Evolutionary conservation across 1,140 invertebrate genomes (phyloP), one percentile per base, ranked within the genome.

Genomic region (Drosophila bipectinata): DNA sequence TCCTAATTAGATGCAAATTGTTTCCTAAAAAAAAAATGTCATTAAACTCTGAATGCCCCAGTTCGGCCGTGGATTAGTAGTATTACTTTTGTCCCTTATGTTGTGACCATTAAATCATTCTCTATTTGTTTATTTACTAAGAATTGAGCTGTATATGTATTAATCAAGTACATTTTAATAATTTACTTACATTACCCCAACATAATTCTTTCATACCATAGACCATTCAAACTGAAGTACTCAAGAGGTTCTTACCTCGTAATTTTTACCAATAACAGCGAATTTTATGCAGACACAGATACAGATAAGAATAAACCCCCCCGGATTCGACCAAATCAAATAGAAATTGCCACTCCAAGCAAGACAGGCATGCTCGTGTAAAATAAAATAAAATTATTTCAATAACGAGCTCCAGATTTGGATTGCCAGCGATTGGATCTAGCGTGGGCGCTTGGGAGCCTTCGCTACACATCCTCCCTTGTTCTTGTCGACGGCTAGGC

Each of bases 351-450:
- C 62, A 45, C 74, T 68, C 28, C 57, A 21, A 54, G 51, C 47
- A 77, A 73, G 67, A 74, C 55, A 63, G 54, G 60, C 12, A 8
- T 37, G 51, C 30, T 24, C 15, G 15, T 32, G 44, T 10, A n/a
- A n/a, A n/a, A n/a, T n/a, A n/a, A n/a, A 87, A 87, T 75, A 61
- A 81, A 78, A 64, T 44, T 21, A 47, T 47, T 66, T 79, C 56
- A 84, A 66, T 68, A 60, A 39, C 56, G 59, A 39, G 26, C 8
- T 7, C 5, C 30, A 14, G 18, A 53, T n/a, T 14, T 28, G 24
- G 21, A 26, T 14, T 10, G n/a, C 8, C 9, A 48, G 4, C 4
- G 18, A 14, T 10, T 15, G 28, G 41, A 3, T 2, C 12, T 21
- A 21, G 21, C 37, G 26, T 14, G 10, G n/a, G 0, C 0, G 9